A percentile compares a stretch with the other conserved stretches of the same genome.
Evolutionary conservation across 2,797 vertebrate genomes (phyloP).

Genomic region (Steatocranus sp.): DNA sequence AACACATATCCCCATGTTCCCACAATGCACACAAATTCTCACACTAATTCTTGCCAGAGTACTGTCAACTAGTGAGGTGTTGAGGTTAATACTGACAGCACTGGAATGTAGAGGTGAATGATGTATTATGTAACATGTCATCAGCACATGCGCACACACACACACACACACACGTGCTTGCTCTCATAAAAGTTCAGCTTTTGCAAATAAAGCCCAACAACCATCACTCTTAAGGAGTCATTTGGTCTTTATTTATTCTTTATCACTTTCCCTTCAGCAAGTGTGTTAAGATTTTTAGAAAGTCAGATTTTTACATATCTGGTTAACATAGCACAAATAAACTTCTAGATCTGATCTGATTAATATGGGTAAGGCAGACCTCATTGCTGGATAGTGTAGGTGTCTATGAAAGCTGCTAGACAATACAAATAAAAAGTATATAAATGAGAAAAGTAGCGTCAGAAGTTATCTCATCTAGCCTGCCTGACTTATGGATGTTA

Average conservation of each 20-base stretch:
- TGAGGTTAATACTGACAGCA: slow-evolving; percentile 3
- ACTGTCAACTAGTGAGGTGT: slow-evolving; percentile 23
- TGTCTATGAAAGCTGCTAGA: neutral
- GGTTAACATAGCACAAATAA: neutral
- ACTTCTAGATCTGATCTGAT: neutral
- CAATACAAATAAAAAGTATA: neutral
- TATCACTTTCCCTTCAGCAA: neutral
- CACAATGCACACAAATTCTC: neutral
- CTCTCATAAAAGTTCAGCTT: neutral
- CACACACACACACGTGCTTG: neutral
- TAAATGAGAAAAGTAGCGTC: neutral
- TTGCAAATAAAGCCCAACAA: neutral
- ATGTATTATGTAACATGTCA: neutral
- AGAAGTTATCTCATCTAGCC: neutral
- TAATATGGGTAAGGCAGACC: neutral
- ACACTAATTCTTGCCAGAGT: neutral
- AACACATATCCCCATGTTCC: neutral
- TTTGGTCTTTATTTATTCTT: neutral
- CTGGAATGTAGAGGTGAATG: neutral
- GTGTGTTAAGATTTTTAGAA: neutral
- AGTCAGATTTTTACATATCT: neutral
- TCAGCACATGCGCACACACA: accelerated
- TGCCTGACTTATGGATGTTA: neutral
- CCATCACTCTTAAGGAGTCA: neutral
- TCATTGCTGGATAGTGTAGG: neutral